Percentiles rank a stretch among this genome's conserved stretches.
phyloP scores from a whole-genome alignment of 2,888 invertebrate genomes.

The Rhamnusium bicolor region DNA sequence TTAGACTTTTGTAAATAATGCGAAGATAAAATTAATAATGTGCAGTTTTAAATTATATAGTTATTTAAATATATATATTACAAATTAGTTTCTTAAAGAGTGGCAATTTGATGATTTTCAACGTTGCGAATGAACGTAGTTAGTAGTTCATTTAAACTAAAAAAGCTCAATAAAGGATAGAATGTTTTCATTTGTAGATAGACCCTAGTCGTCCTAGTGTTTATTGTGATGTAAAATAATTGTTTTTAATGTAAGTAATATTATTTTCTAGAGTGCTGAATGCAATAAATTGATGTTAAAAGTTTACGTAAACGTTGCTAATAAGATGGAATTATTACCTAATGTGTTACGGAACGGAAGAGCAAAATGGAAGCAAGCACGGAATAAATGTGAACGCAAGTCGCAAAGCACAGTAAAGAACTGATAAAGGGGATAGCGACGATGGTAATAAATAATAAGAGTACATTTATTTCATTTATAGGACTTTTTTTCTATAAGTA shows the following conservation, averaged over 20 bases:
- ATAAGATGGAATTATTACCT: not conserved
- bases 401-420: slow-evolving; percentile 7
- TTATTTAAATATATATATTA: not conserved
- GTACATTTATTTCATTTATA: no score
- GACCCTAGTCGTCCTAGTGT: not conserved
- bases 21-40: not conserved
- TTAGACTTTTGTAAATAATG: not conserved
- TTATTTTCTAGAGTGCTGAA: not conserved
- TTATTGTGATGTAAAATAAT: not conserved
- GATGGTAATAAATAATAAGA: no score
- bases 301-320: not conserved
- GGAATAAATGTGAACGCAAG: not conserved
- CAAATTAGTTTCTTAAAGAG: not conserved
- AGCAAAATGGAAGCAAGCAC: not conserved
- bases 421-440: no score
- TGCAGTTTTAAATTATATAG: no score
- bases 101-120: not conserved
- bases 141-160: not conserved
- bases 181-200: not conserved
- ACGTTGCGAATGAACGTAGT: not conserved
- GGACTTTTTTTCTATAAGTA: no score
- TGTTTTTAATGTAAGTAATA: not conserved
- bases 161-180: not conserved
- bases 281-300: not conserved
- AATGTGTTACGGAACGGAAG: not conserved